phyloP scores from a whole-genome alignment of 1,140 invertebrate species.

The Antheraea mylitta region DNA sequence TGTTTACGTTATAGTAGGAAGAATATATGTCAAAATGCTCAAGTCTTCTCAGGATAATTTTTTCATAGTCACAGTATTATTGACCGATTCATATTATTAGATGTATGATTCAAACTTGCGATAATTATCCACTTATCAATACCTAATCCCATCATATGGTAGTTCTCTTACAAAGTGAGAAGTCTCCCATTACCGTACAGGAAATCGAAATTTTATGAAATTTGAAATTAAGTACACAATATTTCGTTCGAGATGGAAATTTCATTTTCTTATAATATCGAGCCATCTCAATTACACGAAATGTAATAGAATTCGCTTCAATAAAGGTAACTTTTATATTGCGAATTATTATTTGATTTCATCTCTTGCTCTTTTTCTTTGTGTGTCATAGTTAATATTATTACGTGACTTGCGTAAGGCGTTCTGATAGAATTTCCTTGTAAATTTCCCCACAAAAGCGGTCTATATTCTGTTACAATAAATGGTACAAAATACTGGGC shows the following conservation, averaged over 20 bases:
- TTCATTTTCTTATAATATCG: background rate
- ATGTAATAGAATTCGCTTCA: background rate
- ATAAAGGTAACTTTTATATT: background rate
- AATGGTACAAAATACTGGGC: background rate
- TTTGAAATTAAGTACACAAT: background rate
- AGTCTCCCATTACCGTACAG: no score
- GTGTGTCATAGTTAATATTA: conserved; percentile 4
- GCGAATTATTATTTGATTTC: background rate
- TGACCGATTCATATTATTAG: no score
- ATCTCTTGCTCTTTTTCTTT: background rate
- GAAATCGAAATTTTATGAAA: no score
- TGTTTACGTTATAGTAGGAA: no score
- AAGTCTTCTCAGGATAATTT: no score
- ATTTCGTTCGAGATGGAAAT: background rate
- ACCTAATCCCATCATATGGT: no score
- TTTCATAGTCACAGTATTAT: no score
- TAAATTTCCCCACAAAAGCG: background rate
- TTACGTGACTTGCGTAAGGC: background rate
- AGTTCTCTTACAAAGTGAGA: no score
- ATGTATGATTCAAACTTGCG: no score
- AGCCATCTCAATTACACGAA: background rate
- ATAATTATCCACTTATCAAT: no score
- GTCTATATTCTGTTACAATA: background rate
- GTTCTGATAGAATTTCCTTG: background rate
- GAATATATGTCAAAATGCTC: no score